A percentile compares a stretch with the other conserved stretches of the same genome.
These are phyloP conservation scores for Typhlomys cinereus DNA, from an alignment of 2,113 vertebrate species.

Conservation along the genomic window DNA sequence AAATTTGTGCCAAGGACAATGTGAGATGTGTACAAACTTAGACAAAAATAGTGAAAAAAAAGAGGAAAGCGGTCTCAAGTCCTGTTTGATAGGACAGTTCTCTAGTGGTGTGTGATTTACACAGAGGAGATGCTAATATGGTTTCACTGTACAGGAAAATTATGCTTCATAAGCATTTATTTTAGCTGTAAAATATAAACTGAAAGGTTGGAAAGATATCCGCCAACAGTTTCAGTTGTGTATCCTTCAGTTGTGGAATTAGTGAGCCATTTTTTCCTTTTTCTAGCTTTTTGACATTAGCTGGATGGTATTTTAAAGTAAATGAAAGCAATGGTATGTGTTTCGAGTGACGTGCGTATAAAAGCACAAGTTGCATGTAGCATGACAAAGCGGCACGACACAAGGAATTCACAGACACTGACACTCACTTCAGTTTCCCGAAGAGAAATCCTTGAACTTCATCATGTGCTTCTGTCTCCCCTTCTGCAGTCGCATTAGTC, in stretches of 20 bases:
- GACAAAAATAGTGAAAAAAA: not conserved
- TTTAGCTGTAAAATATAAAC: not conserved
- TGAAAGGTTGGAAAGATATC: not conserved
- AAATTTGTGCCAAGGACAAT: not conserved
- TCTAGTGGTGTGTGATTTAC: not conserved
- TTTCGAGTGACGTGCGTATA: no score
- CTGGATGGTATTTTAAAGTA: not conserved
- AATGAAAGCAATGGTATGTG: not conserved
- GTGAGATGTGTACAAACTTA: not conserved
- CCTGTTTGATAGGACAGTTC: not conserved
- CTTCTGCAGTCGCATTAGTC: slow-evolving; percentile 82
- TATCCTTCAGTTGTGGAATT: not conserved
- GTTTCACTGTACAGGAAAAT: not conserved
- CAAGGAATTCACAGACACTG: no score
- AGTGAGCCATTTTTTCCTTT: not conserved
- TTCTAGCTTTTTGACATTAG: not conserved
- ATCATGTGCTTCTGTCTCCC: slow-evolving; percentile 84
- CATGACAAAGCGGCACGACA: no score
- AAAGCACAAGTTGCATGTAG: no score
- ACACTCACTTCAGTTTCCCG: slow-evolving; percentile 93
- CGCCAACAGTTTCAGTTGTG: not conserved
- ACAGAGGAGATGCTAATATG: not conserved
- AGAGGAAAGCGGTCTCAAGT: not conserved
- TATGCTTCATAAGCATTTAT: not conserved
- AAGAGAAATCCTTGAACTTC: slow-evolving; percentile 97